Base-by-base conservation (phyloP, 1,140 invertebrate genomes). In the Coelopa frigida region DNA sequence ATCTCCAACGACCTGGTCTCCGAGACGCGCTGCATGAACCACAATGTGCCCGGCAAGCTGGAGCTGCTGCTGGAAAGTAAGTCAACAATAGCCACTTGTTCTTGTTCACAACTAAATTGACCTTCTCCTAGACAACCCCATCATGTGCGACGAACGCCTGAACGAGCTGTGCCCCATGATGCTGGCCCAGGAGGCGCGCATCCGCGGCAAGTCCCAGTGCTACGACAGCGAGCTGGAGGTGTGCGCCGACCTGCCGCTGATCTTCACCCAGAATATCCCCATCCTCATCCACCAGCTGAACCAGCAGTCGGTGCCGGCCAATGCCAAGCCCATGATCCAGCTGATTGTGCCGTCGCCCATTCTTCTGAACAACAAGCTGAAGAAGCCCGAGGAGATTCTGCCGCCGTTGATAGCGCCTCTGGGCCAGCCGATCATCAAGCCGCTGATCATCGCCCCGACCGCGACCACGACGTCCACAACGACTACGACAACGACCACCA, bases 41-140 rank as follows among this genome's bases (percentile, higher is more conserved):
- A 85, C 56, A 83, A 83, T 47, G 82, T 86, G 7, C 79, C 78
- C 43, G 83, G 82, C 51, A 80, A 80, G 36, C 69, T 89, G 54
- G 82, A 84, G 57, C 82, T 89, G 56, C 80, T 85, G 66, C 73
- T 89, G 43, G 78, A 86, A 80, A 84, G 85, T 88, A 70, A 70
- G 59, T 49, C 15, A 26, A 11, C 15, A 26, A 11, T 22, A 26
- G 17, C 24, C n/a, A 12, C 18, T 22, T 38, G 10, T 32, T 36
- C 6, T 38, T 29, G 2, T 31, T 37, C 20, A 24, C 2, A 4
- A 11, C 17, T 42, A 42, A 43, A 35, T 23, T 15, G 8, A 29
- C 15, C 6, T 49, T 49, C 22, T 47, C 75, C 1, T 72, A 87
- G 84, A 84, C 66, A 87, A 87, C 70, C 83, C 84, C 36, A 80